Evolutionary conservation across 2,113 vertebrate species (phyloP).

Genomic region (Hiodon alosoides): DNA sequence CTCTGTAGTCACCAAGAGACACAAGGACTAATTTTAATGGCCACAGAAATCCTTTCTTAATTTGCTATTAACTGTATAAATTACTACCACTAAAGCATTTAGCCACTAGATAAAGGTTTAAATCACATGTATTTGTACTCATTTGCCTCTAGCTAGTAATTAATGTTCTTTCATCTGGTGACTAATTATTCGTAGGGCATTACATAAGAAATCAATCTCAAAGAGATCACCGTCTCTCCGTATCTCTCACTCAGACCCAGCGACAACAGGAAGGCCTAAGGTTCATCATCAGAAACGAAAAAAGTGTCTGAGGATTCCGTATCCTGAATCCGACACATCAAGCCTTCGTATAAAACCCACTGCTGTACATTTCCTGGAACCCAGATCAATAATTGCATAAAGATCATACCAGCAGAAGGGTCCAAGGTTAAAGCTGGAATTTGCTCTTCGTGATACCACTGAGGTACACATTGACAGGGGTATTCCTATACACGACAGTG

Average conservation of each 20-base stretch:
- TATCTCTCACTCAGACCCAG: background rate
- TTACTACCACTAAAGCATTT: constrained; percentile 17
- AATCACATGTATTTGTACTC: constrained; percentile 41
- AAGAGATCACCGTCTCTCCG: constrained; percentile 13
- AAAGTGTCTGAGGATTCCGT: background rate
- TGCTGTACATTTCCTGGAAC: background rate
- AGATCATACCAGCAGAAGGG: background rate
- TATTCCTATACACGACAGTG: constrained; percentile 10
- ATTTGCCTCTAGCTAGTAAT: constrained; percentile 53
- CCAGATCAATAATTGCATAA: background rate
- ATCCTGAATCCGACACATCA: background rate
- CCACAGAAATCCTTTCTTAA: constrained; percentile 19
- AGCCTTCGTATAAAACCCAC: background rate
- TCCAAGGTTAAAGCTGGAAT: background rate
- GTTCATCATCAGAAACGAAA: background rate
- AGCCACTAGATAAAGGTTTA: constrained; percentile 36
- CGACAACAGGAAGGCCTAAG: constrained; percentile 14
- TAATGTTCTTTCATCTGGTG: constrained; percentile 55
- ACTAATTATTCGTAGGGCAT: constrained; percentile 56
- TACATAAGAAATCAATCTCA: constrained; percentile 48
- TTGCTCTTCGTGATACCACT: background rate
- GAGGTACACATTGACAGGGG: background rate
- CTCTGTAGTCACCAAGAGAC: background rate
- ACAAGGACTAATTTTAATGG: constrained; percentile 8
- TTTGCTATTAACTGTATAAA: constrained; percentile 18